Evolutionary conservation across 2,113 vertebrate genomes (phyloP).

Genomic region (Lagopus muta): DNA sequence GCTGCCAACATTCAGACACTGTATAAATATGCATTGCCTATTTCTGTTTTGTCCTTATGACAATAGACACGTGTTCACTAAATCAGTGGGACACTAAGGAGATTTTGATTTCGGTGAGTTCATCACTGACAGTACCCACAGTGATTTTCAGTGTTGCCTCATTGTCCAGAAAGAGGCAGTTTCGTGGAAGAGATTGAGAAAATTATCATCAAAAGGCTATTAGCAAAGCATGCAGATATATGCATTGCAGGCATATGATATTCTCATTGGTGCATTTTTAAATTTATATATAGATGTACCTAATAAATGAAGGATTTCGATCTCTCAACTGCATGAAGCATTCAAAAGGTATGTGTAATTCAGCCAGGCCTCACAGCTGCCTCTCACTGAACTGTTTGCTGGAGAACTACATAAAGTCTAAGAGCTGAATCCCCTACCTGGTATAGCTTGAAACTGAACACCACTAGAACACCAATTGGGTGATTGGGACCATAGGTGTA

Average conservation of each 20-base stretch:
- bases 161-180: background rate
- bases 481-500: background rate
- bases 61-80: background rate
- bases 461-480: background rate
- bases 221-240: background rate
- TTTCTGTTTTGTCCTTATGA: background rate
- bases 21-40: background rate
- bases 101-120: background rate
- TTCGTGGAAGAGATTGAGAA: background rate
- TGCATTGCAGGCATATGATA: background rate
- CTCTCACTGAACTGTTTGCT: background rate
- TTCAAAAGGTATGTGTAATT: background rate
- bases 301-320: background rate
- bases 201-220: background rate
- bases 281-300: background rate
- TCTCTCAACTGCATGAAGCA: background rate
- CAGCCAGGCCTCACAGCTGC: background rate
- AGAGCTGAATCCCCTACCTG: background rate
- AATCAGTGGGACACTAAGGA: background rate
- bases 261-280: accelerated
- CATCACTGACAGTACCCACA: background rate
- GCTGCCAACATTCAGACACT: background rate
- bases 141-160: background rate
- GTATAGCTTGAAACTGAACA: background rate
- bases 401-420: background rate